phyloP scores from a whole-genome alignment of 2,888 invertebrate species.

The Ceramica pisi region DNA sequence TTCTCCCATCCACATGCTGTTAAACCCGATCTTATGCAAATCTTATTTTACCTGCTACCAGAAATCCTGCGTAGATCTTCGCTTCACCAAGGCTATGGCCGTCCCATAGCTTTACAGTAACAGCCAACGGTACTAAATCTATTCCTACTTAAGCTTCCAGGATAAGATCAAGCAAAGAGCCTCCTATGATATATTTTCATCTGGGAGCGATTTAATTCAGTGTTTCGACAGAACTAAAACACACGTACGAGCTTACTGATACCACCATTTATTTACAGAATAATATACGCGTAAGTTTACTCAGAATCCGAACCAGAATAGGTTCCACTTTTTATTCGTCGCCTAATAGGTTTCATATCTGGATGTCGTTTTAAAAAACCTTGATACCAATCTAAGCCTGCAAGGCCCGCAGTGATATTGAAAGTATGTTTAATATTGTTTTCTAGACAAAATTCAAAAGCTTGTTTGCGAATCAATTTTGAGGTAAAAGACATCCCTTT shows the following conservation, averaged over 20 bases:
- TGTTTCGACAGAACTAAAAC: neutral
- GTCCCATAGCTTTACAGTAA: no score
- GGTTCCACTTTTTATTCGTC: neutral
- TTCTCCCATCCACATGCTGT: neutral
- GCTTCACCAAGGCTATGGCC: no score
- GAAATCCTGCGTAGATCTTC: no score
- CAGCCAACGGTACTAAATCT: no score
- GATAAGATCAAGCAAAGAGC: no score
- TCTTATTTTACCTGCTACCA: no score
- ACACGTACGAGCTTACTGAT: neutral
- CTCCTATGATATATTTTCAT: no score
- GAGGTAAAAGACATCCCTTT: neutral
- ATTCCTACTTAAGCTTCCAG: no score
- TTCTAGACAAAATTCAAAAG: constrained; percentile 28
- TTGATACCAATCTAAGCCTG: constrained; percentile 10
- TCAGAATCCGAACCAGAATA: no score
- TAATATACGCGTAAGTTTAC: neutral
- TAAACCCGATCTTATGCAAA: neutral
- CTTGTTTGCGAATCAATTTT: constrained; percentile 20
- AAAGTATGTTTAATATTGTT: constrained; percentile 25
- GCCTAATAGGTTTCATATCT: neutral
- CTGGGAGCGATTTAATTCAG: no score
- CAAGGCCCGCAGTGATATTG: constrained; percentile 14
- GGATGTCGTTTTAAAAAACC: constrained; percentile 21
- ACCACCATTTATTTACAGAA: neutral